Percentiles rank a stretch among this genome's conserved stretches.
These are phyloP conservation scores for Malurus melanocephalus DNA, from an alignment of 2,113 vertebrate genomes.

Conservation along the genomic window DNA sequence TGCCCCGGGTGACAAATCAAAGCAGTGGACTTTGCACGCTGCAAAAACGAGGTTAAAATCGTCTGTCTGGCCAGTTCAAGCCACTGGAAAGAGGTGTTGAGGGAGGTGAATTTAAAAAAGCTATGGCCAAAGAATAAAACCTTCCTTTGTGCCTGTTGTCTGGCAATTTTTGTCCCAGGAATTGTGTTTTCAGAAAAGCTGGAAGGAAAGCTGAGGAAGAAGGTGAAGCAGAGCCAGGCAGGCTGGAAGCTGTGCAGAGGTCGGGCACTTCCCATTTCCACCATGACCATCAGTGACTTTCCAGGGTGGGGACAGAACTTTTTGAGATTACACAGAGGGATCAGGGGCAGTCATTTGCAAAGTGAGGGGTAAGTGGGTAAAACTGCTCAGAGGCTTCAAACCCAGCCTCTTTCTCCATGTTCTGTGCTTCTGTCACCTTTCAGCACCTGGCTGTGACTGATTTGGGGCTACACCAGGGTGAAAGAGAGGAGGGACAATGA, in stretches of 20 bases:
- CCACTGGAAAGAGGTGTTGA: neutral
- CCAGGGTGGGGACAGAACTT: accelerated
- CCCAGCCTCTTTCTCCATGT: neutral
- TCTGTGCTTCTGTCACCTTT: neutral
- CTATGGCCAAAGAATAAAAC: neutral
- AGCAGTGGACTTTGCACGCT: neutral
- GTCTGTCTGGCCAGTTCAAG: neutral
- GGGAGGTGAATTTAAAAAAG: neutral
- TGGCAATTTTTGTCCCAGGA: neutral
- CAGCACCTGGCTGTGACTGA: accelerated
- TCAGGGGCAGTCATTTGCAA: neutral
- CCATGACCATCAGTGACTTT: neutral
- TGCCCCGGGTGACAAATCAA: neutral
- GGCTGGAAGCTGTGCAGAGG: neutral
- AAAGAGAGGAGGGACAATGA: neutral
- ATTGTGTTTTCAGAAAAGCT: neutral
- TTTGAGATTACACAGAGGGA: neutral
- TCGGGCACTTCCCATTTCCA: neutral
- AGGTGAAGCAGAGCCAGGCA: neutral
- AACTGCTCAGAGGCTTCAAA: neutral
- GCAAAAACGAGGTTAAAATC: neutral
- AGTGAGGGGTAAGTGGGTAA: neutral
- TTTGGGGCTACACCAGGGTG: neutral
- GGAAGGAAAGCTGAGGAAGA: neutral
- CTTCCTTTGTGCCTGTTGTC: neutral